phyloP scores from a whole-genome alignment of 2,113 vertebrate genomes.

The Sinocyclocheilus grahami region DNA sequence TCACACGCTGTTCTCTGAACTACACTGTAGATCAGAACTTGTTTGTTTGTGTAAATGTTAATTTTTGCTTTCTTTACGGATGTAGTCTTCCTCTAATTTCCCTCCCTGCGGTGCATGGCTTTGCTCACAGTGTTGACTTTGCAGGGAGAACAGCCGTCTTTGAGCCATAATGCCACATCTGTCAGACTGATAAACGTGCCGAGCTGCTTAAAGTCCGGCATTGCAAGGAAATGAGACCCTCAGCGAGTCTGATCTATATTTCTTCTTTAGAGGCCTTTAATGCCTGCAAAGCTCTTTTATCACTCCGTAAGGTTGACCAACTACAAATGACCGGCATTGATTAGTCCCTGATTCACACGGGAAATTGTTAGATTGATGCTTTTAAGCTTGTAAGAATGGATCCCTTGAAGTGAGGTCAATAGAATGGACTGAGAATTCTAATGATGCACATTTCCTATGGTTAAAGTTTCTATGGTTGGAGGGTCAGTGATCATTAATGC shows the following conservation, averaged over 20 bases:
- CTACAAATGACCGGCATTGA: slow-evolving; percentile 61
- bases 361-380: slow-evolving; percentile 57
- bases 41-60: slow-evolving; percentile 63
- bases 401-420: slow-evolving; percentile 49
- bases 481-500: slow-evolving; percentile 53
- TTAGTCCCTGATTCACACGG: slow-evolving; percentile 55
- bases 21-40: slow-evolving; percentile 31
- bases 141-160: slow-evolving; percentile 18
- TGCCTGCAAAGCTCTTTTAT: slow-evolving; percentile 42
- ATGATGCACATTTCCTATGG: slow-evolving; percentile 47
- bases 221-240: slow-evolving; percentile 37
- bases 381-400: slow-evolving; percentile 57
- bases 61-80: slow-evolving; percentile 61
- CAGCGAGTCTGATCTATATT: slow-evolving; percentile 47
- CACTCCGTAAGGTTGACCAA: slow-evolving; percentile 54
- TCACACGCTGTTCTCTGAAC: slow-evolving; percentile 57
- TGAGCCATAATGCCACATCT: slow-evolving; percentile 36
- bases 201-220: slow-evolving; percentile 13
- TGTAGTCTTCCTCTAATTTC: slow-evolving; percentile 50
- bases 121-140: slow-evolving; percentile 50
- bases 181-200: slow-evolving; percentile 50
- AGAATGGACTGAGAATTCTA: slow-evolving; percentile 51
- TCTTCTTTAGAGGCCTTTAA: slow-evolving; percentile 50
- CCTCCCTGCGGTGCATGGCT: slow-evolving; percentile 50
- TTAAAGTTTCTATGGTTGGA: too few species aligned